These are phyloP conservation scores for Plectrocnemia conspersa DNA, from an alignment of 1,140 invertebrate species.

Conservation along the genomic window DNA sequence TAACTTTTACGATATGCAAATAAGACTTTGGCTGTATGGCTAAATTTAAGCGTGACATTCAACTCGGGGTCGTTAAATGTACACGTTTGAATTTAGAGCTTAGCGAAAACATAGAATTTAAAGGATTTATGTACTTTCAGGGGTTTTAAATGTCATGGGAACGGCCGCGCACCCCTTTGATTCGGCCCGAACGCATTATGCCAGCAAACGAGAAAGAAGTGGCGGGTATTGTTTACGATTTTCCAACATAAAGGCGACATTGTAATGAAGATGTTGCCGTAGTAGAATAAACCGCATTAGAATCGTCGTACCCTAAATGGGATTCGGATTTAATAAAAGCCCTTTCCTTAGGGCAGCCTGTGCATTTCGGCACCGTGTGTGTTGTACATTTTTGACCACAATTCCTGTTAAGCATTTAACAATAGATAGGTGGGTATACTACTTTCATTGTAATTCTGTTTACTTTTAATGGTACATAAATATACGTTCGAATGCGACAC, in stretches of 20 bases:
- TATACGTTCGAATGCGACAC: too few relatives aligned
- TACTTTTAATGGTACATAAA: too few relatives aligned
- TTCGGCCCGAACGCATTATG: not conserved
- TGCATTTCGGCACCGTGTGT: not conserved
- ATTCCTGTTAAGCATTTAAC: not conserved
- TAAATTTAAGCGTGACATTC: too few relatives aligned
- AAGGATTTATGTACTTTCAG: too few relatives aligned
- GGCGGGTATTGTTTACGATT: not conserved
- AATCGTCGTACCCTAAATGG: constrained; percentile 6
- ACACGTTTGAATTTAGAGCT: too few relatives aligned
- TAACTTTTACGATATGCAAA: too few relatives aligned
- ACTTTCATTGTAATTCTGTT: too few relatives aligned
- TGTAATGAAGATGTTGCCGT: constrained; percentile 2
- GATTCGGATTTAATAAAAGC: constrained; percentile 3
- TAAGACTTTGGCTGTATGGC: too few relatives aligned
- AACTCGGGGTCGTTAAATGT: too few relatives aligned
- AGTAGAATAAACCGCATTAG: constrained; percentile 7
- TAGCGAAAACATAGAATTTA: too few relatives aligned
- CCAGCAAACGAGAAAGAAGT: not conserved
- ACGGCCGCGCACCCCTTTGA: not conserved
- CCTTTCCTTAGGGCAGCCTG: not conserved
- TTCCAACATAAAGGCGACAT: not conserved
- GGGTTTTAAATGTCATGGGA: constrained; percentile 1
- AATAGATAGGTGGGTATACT: too few relatives aligned
- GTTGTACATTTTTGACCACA: constrained; percentile 4